phyloP scores from a whole-genome alignment of 2,113 vertebrate genomes.

The Xiphophorus hellerii region DNA sequence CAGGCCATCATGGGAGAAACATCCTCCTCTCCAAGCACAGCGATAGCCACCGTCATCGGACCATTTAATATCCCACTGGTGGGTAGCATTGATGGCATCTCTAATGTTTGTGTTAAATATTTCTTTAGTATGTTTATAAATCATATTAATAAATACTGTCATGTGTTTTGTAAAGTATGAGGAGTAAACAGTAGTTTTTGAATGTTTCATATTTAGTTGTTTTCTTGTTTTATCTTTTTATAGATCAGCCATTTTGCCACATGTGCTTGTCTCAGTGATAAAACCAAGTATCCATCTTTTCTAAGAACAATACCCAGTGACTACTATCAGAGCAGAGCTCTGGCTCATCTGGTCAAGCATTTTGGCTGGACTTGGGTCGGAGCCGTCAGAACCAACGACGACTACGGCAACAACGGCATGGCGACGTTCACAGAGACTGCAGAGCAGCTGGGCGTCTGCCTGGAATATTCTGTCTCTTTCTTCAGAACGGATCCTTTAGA shows the following conservation, averaged over 20 bases:
- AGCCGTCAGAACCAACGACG: constrained; percentile 69
- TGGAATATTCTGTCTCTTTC: constrained; percentile 24
- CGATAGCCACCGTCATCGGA: constrained; percentile 74
- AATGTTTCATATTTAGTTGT: not conserved
- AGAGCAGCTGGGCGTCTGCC: constrained; percentile 63
- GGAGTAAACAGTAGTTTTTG: not conserved
- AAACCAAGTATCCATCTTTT: constrained; percentile 71
- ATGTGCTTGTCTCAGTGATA: constrained; percentile 76
- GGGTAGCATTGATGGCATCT: constrained; percentile 11
- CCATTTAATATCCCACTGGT: constrained; percentile 77
- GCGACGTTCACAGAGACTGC: constrained; percentile 63
- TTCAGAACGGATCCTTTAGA: constrained; percentile 70
- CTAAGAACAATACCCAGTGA: constrained; percentile 74
- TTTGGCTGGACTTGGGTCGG: constrained; percentile 79
- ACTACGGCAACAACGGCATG: constrained; percentile 77
- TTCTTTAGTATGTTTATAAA: no score
- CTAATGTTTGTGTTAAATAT: not conserved
- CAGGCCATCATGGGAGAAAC: constrained; percentile 78
- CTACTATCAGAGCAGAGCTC: constrained; percentile 70
- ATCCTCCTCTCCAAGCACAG: constrained; percentile 71
- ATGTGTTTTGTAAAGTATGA: not conserved
- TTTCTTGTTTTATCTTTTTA: not conserved
- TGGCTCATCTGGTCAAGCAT: constrained; percentile 70
- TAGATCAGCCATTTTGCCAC: constrained; percentile 78
- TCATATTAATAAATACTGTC: no score